Base-by-base conservation (phyloP, 2,113 vertebrate genomes). In the Athene cunicularia region DNA sequence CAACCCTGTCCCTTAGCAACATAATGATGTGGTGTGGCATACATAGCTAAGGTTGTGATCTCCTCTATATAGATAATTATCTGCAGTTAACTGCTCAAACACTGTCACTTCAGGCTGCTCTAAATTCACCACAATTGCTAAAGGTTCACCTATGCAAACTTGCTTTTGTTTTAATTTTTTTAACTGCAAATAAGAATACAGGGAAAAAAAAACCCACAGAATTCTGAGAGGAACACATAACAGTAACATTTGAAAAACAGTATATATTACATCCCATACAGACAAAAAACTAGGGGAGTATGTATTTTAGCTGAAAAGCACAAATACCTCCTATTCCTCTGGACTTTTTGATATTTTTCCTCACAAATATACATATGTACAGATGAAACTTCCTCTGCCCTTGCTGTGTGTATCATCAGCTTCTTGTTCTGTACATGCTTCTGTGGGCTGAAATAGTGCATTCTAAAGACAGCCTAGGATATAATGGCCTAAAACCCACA, bases 131-230 rank as follows among this genome's bases (percentile, higher is more conserved):
- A 33, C 1, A 0, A 32, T 16, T 63, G n/a, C 49, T 41, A 30
- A 60, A 92, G 23, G 24, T 47, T 73, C 77, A 27, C 28, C 64
- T 33, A 24, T 2, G 10, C 26, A 79, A 81, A 58, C 37, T 41
- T 45, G 32, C 43, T 71, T 45, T 55, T 74, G 14, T 66, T 81
- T 88, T 41, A 27, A 47, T 63, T 5, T 18, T 86, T 47, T 77
- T 73, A 63, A 59, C 26, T 17, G 18, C 0, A 1, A 64, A 11
- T 8, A 91, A 75, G 33, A 89, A 95, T 83, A 67, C 2, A 2
- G 8, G 8, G 10, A 1, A 37, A 27, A 41, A 27, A 41, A 3
- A 9, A 2, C 4, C 9, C 26, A 4, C 1, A 59, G 8, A 79
- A 68, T 59, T 83, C 47, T 41, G 33, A 41, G 15, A 72, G 20